Evolutionary conservation across 1,140 invertebrate genomes (phyloP).

Genomic region (Polypedilum pembai): DNA sequence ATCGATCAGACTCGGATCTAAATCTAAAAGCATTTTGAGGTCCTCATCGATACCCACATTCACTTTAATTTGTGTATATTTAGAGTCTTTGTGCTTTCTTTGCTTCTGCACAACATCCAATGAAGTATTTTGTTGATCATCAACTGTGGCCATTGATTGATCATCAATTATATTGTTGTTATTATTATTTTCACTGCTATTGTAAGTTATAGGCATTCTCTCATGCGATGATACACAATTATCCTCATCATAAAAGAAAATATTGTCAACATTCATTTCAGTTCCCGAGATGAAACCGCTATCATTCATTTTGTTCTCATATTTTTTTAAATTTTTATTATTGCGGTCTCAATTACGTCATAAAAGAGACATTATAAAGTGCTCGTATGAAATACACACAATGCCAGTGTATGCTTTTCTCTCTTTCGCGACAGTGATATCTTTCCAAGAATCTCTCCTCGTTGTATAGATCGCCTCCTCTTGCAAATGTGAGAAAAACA

Average conservation of each 20-base stretch:
- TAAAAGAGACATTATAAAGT: background rate
- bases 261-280: conserved; percentile 5
- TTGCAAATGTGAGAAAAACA: background rate
- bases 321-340: background rate
- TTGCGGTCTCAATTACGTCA: background rate
- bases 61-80: conserved; percentile 41
- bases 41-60: conserved; percentile 54
- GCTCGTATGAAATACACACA: background rate
- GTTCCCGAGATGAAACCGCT: conserved; percentile 5
- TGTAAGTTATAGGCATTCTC: background rate
- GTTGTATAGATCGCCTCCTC: background rate
- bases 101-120: background rate
- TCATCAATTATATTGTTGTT: background rate
- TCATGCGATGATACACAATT: background rate
- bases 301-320: conserved; percentile 1
- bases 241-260: conserved; percentile 16
- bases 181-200: background rate
- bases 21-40: conserved; percentile 54
- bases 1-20: conserved; percentile 55
- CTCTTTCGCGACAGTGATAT: background rate
- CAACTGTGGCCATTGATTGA: background rate
- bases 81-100: background rate
- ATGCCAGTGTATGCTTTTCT: background rate
- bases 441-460: background rate
- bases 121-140: background rate